Percentiles rank a stretch among this genome's conserved stretches.
These are phyloP conservation scores for Nycticebus coucang DNA, from an alignment of 2,113 vertebrate genomes.

Conservation along the genomic window DNA sequence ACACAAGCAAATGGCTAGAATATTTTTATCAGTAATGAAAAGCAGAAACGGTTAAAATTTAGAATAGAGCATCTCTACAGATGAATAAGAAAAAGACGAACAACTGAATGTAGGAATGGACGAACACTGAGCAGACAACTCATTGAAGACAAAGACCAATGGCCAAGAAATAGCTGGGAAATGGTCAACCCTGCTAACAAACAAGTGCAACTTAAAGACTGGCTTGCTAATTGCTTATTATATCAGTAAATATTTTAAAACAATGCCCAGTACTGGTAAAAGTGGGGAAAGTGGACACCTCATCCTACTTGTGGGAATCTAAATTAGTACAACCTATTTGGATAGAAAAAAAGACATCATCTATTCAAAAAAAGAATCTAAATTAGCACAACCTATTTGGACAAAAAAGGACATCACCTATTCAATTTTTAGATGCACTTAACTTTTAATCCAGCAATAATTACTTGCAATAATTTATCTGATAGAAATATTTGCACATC, in stretches of 20 bases:
- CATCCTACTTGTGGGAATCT: neutral
- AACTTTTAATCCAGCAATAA: neutral
- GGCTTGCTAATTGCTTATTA: neutral
- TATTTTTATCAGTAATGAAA: neutral
- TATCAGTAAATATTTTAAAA: neutral
- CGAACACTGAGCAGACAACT: neutral
- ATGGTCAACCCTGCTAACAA: neutral
- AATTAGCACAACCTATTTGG: neutral
- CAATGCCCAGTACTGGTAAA: neutral
- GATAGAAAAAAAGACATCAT: neutral
- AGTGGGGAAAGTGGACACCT: accelerated
- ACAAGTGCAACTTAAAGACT: neutral
- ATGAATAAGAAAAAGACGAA: conserved; percentile 3
- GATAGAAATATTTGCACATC: neutral
- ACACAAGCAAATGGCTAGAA: neutral
- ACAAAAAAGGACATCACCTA: neutral
- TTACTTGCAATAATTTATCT: neutral
- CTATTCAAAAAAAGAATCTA: neutral
- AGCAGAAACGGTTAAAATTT: neutral
- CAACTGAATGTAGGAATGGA: neutral
- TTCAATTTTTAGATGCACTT: neutral
- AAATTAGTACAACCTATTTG: neutral
- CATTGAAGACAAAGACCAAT: neutral
- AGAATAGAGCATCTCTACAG: neutral
- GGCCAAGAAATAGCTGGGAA: neutral